Evolutionary conservation across 1,140 invertebrate species (phyloP), one percentile per base, ranked within the genome.

Genomic region (Drosophila sechellia): DNA sequence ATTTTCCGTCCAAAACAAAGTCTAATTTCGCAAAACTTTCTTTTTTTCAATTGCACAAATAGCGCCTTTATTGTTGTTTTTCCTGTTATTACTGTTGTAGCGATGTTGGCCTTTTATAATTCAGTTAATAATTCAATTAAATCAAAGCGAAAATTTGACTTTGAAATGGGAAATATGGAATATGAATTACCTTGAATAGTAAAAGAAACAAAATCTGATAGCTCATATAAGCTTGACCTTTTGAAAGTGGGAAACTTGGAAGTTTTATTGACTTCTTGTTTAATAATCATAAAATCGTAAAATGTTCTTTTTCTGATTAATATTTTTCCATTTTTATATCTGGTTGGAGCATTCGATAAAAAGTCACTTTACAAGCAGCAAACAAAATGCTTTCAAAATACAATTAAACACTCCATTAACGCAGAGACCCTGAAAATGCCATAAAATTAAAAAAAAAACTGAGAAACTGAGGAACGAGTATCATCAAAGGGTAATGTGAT

Each of bases 21-120:
- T 74, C 71, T 74, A 74, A 64, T 74, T 74, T 74, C 34, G 58
- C 58, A 55, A 74, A 74, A 49, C 52, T 74, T 74, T 50, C 45
- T 74, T 74, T 74, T 72, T 74, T 73, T 61, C 70, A 74, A 64
- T 74, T 74, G 50, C 55, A 43, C 58, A 74, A 63, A 74, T 63
- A 74, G 42, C 17, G 55, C 40, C 50, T 46, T 50, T 55, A 74
- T 64, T 54, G 50, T 74, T 50, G 22, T 59, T 60, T 52, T 71
- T 65, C 60, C 64, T 65, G 45, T 43, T 69, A 27, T 68, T 68
- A 45, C 37, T 27, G 39, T 70, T 46, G 27, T 17, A 12, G 40
- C 22, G 39, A 50, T 56, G 49, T 45, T 57, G 35, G 66, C 64
- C 50, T 70, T 70, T 70, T n/a, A n/a, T n/a, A n/a, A n/a, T n/a